Base-by-base conservation (phyloP, 1,140 invertebrate species). In the Drosophila elegans region DNA sequence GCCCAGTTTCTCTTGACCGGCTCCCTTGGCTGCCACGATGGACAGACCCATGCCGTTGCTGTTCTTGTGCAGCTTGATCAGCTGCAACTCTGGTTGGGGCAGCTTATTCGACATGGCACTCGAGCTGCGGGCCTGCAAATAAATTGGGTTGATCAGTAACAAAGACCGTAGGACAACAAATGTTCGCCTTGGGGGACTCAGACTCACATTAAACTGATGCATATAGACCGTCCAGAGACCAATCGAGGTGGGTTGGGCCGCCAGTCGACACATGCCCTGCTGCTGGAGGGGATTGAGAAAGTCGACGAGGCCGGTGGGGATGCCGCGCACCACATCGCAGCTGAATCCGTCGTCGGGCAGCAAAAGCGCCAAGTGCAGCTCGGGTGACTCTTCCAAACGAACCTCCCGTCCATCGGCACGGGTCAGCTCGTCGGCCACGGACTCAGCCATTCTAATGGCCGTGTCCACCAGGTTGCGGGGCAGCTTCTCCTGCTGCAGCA, bases 331-430 rank as follows among this genome's bases (percentile, higher is more conserved):
- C 42, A 99, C 97, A 93, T 99, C 98, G 93, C 98, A 98, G 86
- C 98, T 98, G 93, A 99, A 99, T 11, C 98, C 98, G 93, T 99
- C 98, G 90, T 99, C 98, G 0, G 99, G 99, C 11, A 99, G 94
- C 4, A 99, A 93, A 56, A 99, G 96, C 4, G 97, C 97, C 13
- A 99, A 93, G 78, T 97, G 96, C 16, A 99, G 94, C 78, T 98
- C 96, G 10, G 95, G 94, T 85, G 98, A 97, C 93, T 99, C 99
- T 80, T 96, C 95, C 44, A 94, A 69, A 4, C 93, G 91, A 34
- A 98, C 96, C 92, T 98, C 96, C 12, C 97, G 94, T 0, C 98
- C 98, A 91, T 99, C 98, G 13, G 97, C 96, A 32, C 96, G 93
- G 2, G 97, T 97, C 52, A 98, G 93, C 88, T 98, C 97, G 92